Evolutionary conservation across 2,797 vertebrate genomes (phyloP).

Genomic region (Myotis vivesi): DNA sequence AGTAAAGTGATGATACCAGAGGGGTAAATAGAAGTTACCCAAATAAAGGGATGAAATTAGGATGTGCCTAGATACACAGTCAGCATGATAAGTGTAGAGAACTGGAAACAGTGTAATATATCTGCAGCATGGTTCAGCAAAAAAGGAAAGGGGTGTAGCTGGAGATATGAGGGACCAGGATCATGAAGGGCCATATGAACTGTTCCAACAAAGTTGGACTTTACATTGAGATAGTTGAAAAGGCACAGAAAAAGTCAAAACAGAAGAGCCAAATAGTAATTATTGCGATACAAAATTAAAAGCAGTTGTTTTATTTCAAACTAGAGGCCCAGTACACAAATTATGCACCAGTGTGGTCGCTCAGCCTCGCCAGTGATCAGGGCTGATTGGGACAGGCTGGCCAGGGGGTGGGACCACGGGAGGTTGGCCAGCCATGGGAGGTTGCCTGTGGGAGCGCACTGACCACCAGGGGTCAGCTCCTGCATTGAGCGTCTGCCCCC

Average conservation of each 20-base stretch:
- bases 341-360: too few relatives aligned
- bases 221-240: not conserved
- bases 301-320: not conserved
- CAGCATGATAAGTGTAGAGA: not conserved
- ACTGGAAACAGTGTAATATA: not conserved
- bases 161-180: not conserved
- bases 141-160: not conserved
- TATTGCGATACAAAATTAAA: not conserved
- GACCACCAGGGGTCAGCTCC: too few relatives aligned
- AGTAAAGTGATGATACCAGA: not conserved
- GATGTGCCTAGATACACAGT: not conserved
- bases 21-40: not conserved
- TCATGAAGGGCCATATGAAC: not conserved
- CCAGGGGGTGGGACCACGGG: too few relatives aligned
- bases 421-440: too few relatives aligned
- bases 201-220: not conserved
- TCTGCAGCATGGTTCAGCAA: not conserved
- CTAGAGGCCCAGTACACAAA: too few relatives aligned
- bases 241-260: not conserved
- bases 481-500: too few relatives aligned
- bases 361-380: too few relatives aligned
- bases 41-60: not conserved
- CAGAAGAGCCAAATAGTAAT: not conserved
- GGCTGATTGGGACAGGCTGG: too few relatives aligned
- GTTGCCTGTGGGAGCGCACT: too few relatives aligned